These are phyloP conservation scores for Dipus sagitta DNA, from an alignment of 2,797 vertebrate genomes.

Conservation along the genomic window DNA sequence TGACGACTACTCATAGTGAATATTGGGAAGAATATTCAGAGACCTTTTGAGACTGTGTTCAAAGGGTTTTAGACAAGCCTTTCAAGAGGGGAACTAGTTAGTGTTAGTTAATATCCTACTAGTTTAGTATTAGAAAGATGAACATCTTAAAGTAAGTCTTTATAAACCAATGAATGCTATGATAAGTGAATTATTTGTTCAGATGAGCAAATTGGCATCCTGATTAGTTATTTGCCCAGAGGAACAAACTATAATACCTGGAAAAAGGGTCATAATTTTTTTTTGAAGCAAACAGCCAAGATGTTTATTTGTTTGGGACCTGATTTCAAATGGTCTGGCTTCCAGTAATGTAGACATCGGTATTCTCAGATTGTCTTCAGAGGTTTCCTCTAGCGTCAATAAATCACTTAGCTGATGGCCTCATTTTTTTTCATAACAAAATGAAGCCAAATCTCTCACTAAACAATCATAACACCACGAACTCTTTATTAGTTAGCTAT, in stretches of 20 bases:
- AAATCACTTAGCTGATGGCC: constrained; percentile 13
- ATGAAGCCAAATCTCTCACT: neutral
- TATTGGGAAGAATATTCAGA: neutral
- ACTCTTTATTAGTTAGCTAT: neutral
- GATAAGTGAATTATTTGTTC: constrained; percentile 7
- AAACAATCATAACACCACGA: neutral
- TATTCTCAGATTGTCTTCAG: constrained; percentile 27
- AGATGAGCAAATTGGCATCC: neutral
- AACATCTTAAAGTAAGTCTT: constrained; percentile 13
- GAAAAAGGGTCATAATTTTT: constrained; percentile 23
- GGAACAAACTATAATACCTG: neutral
- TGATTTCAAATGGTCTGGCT: constrained; percentile 57
- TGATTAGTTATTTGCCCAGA: constrained; percentile 2
- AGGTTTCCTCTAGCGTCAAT: neutral
- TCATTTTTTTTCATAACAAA: constrained; percentile 20
- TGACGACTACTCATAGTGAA: neutral
- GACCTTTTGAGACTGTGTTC: neutral
- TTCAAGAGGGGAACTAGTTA: neutral
- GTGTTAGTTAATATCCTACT: neutral
- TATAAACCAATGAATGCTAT: neutral
- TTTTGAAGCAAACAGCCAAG: neutral
- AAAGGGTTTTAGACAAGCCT: neutral
- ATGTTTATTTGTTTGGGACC: constrained; percentile 28
- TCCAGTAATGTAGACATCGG: neutral
- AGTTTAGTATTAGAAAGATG: neutral